These are phyloP conservation scores for Notolepis coatsorum DNA, from an alignment of 2,797 vertebrate genomes.

Conservation along the genomic window DNA sequence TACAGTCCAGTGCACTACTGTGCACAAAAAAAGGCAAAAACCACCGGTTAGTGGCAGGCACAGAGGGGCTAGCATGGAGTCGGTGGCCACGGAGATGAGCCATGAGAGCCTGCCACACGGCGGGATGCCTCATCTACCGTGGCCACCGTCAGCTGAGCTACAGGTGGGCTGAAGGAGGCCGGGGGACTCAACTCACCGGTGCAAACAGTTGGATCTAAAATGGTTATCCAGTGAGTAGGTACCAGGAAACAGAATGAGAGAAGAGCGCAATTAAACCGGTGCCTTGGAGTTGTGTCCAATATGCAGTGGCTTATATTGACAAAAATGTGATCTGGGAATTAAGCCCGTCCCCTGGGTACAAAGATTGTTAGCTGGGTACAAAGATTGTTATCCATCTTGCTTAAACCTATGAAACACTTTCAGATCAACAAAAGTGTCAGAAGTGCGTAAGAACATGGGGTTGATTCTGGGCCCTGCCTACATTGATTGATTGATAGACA, in stretches of 20 bases:
- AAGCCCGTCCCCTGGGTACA: constrained; percentile 4
- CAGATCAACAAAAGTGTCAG: constrained; percentile 36
- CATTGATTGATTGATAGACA: neutral
- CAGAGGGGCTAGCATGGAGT: constrained; percentile 46
- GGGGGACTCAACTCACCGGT: constrained; percentile 99
- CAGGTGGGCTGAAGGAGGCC: constrained; percentile 81
- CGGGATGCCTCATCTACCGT: constrained; percentile 44
- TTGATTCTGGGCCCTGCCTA: constrained; percentile 11
- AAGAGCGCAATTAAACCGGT: constrained; percentile 75
- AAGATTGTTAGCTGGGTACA: constrained; percentile 21
- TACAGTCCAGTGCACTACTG: constrained; percentile 32
- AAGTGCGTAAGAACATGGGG: neutral
- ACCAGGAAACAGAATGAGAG: constrained; percentile 92
- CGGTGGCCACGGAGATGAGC: constrained; percentile 67
- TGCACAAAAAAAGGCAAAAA: constrained; percentile 56
- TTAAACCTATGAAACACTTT: constrained; percentile 35
- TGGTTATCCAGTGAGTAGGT: constrained; percentile 93
- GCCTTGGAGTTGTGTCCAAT: constrained; percentile 29
- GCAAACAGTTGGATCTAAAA: constrained; percentile 99
- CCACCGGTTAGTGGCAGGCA: constrained; percentile 73
- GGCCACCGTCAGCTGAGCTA: neutral
- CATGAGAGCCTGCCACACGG: constrained; percentile 61
- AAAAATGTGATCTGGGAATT: constrained; percentile 18
- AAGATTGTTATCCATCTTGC: constrained; percentile 20
- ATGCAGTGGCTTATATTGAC: constrained; percentile 29